A percentile compares a stretch with the other conserved stretches of the same genome.
Evolutionary conservation across 2,113 vertebrate species (phyloP).

Genomic region (Pristiophorus japonicus): DNA sequence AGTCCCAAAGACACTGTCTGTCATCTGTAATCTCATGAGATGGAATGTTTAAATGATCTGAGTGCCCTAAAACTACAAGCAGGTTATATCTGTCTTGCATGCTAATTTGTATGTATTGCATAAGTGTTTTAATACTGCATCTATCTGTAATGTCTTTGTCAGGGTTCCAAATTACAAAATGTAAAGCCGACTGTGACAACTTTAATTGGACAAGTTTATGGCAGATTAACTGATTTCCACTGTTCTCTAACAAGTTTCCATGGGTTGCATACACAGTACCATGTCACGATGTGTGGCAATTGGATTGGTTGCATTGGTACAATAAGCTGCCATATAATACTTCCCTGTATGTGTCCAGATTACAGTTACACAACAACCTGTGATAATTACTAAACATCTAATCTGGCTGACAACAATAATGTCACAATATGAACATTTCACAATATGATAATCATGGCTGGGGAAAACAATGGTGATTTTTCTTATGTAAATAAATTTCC

Average conservation of each 20-base stretch:
- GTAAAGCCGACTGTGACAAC: slow-evolving; percentile 30
- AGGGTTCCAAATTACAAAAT: slow-evolving; percentile 26
- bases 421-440: slow-evolving; percentile 32
- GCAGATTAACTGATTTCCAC: slow-evolving; percentile 35
- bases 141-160: slow-evolving; percentile 25
- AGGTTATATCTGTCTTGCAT: slow-evolving; percentile 23
- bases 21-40: slow-evolving; percentile 34
- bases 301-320: slow-evolving; percentile 15
- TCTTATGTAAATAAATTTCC: slow-evolving; percentile 7
- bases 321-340: not conserved
- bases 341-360: slow-evolving; percentile 27
- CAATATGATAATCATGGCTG: slow-evolving; percentile 25
- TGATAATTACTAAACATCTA: slow-evolving; percentile 32
- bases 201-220: slow-evolving; percentile 33
- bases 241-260: slow-evolving; percentile 26
- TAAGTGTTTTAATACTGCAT: slow-evolving; percentile 31
- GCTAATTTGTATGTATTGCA: slow-evolving; percentile 33
- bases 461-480: slow-evolving; percentile 30
- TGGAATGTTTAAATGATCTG: slow-evolving; percentile 33
- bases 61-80: slow-evolving; percentile 19
- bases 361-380: slow-evolving; percentile 35
- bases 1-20: slow-evolving; percentile 34
- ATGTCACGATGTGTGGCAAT: slow-evolving; percentile 5
- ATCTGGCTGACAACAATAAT: slow-evolving; percentile 28
- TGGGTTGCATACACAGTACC: slow-evolving; percentile 21